Conservation (phyloP, 1,140 invertebrate genomes). For the Rhizoglyphus robini region DNA sequence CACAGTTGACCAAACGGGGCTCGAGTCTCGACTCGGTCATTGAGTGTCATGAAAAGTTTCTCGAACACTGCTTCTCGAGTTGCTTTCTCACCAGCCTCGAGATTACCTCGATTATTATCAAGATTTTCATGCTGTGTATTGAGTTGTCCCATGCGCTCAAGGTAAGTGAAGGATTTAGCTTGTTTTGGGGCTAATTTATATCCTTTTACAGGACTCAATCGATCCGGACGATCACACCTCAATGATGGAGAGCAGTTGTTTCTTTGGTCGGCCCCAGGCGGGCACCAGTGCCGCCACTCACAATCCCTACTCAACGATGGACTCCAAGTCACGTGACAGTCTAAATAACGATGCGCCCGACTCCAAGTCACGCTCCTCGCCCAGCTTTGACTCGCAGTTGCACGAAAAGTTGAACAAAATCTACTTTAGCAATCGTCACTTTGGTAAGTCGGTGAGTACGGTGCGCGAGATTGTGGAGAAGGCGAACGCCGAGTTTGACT, state of each 20-base stretch:
- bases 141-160: constrained; percentile 57
- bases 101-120: constrained; percentile 64
- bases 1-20: constrained; percentile 37
- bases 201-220: neutral
- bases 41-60: constrained; percentile 67
- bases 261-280: neutral
- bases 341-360: neutral
- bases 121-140: constrained; percentile 67
- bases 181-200: neutral
- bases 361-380: neutral
- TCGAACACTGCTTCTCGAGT: constrained; percentile 75
- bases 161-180: constrained; percentile 29
- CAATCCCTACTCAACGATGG: neutral
- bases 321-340: neutral
- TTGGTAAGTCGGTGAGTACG: neutral
- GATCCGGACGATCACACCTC: neutral
- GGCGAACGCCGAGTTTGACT: constrained; percentile 11
- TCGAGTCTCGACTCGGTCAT: constrained; percentile 71
- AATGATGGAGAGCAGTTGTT: constrained; percentile 1
- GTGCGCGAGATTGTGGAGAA: neutral
- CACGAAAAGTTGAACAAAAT: neutral
- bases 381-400: neutral
- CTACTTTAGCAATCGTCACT: neutral
- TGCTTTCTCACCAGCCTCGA: constrained; percentile 85
- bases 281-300: neutral